A percentile compares a stretch with the other conserved stretches of the same genome.
Evolutionary conservation across 1,140 invertebrate genomes (phyloP).

Genomic region (Penaeus indicus): DNA sequence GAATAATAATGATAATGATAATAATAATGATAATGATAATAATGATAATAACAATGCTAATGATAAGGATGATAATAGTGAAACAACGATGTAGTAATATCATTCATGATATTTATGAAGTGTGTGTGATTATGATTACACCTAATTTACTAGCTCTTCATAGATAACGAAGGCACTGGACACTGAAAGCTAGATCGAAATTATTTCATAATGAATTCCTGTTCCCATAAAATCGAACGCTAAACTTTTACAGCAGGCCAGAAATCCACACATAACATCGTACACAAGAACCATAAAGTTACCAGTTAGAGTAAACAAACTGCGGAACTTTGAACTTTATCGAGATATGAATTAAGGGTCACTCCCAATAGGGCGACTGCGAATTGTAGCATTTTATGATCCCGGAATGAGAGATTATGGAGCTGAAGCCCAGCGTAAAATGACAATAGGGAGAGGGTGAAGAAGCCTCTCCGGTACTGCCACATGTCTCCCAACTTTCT

Average conservation of each 20-base stretch:
- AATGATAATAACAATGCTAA: too few species aligned
- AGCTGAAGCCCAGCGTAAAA: not conserved
- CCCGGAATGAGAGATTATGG: too few species aligned
- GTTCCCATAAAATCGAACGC: conserved; percentile 19
- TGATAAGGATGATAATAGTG: too few species aligned
- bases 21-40: too few species aligned
- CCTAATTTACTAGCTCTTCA: too few species aligned
- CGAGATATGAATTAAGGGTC: not conserved
- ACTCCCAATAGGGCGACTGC: too few species aligned
- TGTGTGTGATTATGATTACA: too few species aligned
- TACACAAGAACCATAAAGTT: not conserved
- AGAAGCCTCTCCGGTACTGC: not conserved
- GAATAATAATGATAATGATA: too few species aligned
- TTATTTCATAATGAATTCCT: conserved; percentile 33
- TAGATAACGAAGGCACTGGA: too few species aligned
- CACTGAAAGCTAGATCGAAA: not conserved
- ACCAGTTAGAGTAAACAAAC: not conserved
- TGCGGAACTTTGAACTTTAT: conserved; percentile 16
- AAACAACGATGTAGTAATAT: too few species aligned
- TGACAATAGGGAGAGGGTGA: not conserved
- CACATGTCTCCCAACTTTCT: not conserved
- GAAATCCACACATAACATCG: conserved; percentile 33
- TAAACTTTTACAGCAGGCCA: not conserved
- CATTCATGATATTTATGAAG: too few species aligned
- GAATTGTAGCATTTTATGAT: too few species aligned